Base-by-base conservation (phyloP, 2,113 vertebrate species). In the Pachycephala philippinensis region DNA sequence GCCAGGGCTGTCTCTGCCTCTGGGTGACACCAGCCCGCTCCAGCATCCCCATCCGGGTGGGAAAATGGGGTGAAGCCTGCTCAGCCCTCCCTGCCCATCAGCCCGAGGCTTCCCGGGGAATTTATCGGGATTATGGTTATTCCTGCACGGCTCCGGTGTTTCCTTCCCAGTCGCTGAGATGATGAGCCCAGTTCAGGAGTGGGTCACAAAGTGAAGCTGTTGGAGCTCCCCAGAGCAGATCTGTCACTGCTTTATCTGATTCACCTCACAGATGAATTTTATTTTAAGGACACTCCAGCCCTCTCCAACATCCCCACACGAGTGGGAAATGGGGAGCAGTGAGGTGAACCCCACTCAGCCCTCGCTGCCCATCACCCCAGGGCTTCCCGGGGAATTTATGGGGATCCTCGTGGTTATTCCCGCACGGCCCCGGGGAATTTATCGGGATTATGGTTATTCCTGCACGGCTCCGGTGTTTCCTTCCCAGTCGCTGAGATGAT, bases 71-170 rank as follows among this genome's bases (percentile, higher is more conserved):
- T 17, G 30, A 84, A 3, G 19, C 39, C n/a, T 8, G 52, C 42
- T 19, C 54, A 23, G 1, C 7, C 53, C 47, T 35, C n/a, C 21
- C 47, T 78, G 70, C 17, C 60, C 14, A 15, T 40, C 37, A 20
- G 22, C 20, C 6, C 22, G 3, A 7, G 75, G 26, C 17, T 33
- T 44, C 22, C 18, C 15, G 8, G 22, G 1, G 2, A 7, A 30
- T 35, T 44, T 15, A 2, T 3, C 13, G 45, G 45, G 45, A 47
- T 66, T 20, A 4, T 10, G 0, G 0, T 47, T 56, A 10, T 40
- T 61, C 56, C 10, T 53, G 19, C 31, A 2, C 10, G 27, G 42
- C 17, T 68, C 47, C 16, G n/a, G 31, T 10, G 3, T 13, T 53
- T 69, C 72, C 56, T 78, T 19, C 24, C 33, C 40, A 17, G 0